These are phyloP conservation scores for Notarius lentiginosus DNA, from an alignment of 2,113 vertebrate genomes.

Conservation along the genomic window DNA sequence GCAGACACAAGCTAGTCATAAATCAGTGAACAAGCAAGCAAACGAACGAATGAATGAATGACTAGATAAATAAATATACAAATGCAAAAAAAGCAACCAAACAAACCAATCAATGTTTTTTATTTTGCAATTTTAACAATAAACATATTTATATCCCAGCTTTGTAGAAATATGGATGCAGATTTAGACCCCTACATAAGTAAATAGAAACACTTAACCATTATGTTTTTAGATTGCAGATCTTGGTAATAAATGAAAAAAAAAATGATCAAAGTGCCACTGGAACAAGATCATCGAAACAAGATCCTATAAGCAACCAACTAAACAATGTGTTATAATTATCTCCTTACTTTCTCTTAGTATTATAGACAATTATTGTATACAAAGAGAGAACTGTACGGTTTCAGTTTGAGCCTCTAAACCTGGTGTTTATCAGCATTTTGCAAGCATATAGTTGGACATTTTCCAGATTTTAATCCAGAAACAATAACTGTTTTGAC, in stretches of 20 bases:
- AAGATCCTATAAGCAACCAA: background rate
- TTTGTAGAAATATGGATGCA: background rate
- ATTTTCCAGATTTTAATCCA: background rate
- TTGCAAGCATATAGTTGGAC: background rate
- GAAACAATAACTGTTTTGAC: conserved; percentile 26
- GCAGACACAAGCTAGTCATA: background rate
- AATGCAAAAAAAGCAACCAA: background rate
- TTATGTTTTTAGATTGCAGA: background rate
- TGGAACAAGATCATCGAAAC: background rate
- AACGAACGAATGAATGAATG: background rate
- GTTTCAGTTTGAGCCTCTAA: background rate
- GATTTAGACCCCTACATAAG: background rate
- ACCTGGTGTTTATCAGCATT: background rate
- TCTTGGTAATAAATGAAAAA: background rate
- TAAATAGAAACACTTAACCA: background rate
- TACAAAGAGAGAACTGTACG: background rate
- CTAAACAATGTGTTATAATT: background rate
- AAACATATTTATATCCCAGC: background rate
- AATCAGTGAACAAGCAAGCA: background rate
- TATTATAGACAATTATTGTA: background rate
- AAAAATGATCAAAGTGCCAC: background rate
- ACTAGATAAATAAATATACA: background rate
- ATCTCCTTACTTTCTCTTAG: background rate
- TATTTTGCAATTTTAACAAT: background rate
- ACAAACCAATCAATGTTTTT: background rate